These are phyloP conservation scores for Allolobophora icterica DNA, from an alignment of 2,888 invertebrate species.

Conservation along the genomic window DNA sequence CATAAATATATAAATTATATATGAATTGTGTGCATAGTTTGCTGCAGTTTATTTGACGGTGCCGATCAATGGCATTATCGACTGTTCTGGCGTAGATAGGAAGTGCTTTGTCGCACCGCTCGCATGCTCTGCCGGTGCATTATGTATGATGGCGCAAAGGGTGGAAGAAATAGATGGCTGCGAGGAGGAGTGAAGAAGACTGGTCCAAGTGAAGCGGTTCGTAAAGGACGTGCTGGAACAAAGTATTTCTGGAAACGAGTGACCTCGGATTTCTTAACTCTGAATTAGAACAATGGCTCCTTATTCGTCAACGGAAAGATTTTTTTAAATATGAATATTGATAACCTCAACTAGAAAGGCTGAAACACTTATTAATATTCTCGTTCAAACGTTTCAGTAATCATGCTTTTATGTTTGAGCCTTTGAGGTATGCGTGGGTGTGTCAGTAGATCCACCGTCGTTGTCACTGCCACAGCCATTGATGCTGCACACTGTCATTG, in stretches of 20 bases:
- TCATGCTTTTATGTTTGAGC: too few species aligned
- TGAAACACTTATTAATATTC: too few species aligned
- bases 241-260: neutral
- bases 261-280: neutral
- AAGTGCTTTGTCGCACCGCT: constrained; percentile 1
- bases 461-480: too few species aligned
- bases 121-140: neutral
- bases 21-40: neutral
- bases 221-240: neutral
- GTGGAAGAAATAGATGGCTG: neutral
- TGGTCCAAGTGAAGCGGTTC: neutral
- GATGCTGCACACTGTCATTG: too few species aligned
- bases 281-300: neutral
- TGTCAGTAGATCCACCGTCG: too few species aligned
- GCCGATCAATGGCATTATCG: constrained; percentile 10
- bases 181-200: neutral
- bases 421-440: too few species aligned
- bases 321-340: neutral
- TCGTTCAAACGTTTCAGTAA: too few species aligned
- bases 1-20: neutral
- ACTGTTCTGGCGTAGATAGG: constrained; percentile 2
- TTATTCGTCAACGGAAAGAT: neutral
- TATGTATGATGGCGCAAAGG: neutral
- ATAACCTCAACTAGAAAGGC: too few species aligned
- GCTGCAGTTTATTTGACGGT: neutral